phyloP scores from a whole-genome alignment of 2,888 invertebrate species.

The Synanthedon tipuliformis region DNA sequence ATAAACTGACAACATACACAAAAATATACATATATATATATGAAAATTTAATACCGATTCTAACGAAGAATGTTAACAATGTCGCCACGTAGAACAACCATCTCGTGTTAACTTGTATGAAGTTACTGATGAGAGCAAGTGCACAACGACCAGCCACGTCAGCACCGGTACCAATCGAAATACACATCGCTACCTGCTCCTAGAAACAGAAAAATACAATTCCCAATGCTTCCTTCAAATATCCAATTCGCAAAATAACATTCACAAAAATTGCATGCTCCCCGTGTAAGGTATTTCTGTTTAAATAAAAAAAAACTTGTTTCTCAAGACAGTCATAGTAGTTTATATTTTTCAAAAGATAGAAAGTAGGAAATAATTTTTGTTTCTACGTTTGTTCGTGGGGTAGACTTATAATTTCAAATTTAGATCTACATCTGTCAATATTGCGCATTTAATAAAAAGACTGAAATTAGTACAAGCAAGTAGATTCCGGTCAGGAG shows the following conservation, averaged over 20 bases:
- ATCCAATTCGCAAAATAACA: not conserved
- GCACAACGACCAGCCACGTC: slow-evolving; percentile 50
- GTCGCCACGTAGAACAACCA: slow-evolving; percentile 41
- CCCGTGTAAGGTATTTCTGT: not conserved
- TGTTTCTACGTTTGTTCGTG: too few relatives aligned
- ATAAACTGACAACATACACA: not conserved
- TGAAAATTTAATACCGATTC: slow-evolving; percentile 29
- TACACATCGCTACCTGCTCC: slow-evolving; percentile 48
- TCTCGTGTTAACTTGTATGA: slow-evolving; percentile 41
- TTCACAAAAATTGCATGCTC: not conserved
- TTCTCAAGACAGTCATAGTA: too few relatives aligned
- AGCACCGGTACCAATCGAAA: slow-evolving; percentile 51
- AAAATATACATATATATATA: not conserved
- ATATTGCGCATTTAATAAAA: too few relatives aligned
- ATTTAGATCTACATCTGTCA: too few relatives aligned
- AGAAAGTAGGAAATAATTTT: too few relatives aligned
- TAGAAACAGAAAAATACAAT: slow-evolving; percentile 19
- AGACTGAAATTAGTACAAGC: too few relatives aligned
- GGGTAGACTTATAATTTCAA: too few relatives aligned
- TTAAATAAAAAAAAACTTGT: too few relatives aligned
- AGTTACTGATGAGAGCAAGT: slow-evolving; percentile 41
- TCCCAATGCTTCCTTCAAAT: not conserved
- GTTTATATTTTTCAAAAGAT: too few relatives aligned
- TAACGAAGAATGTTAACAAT: slow-evolving; percentile 36
- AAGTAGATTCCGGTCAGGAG: too few relatives aligned